Evolutionary conservation across 2,797 vertebrate species (phyloP).

Genomic region (Setipinna tenuifilis): DNA sequence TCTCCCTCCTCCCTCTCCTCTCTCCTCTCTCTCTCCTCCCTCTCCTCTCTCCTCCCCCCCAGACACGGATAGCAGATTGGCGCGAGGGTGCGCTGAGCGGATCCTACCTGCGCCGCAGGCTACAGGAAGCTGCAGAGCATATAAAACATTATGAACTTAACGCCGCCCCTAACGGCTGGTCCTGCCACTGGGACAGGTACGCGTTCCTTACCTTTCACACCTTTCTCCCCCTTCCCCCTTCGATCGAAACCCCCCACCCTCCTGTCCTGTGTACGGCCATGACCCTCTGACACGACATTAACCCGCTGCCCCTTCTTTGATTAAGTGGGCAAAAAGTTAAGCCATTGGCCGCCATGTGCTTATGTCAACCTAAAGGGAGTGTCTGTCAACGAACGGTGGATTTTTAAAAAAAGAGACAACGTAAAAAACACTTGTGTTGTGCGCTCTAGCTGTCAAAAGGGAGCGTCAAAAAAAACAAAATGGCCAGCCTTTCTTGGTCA

Average conservation of each 20-base stretch:
- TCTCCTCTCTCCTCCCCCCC: not conserved
- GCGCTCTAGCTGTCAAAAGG: conserved; percentile 60
- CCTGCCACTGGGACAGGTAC: conserved; percentile 99
- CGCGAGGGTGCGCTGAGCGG: conserved; percentile 97
- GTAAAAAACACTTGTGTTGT: conserved; percentile 47
- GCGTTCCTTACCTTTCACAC: conserved; percentile 89
- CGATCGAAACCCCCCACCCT: conserved; percentile 63
- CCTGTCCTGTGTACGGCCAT: conserved; percentile 73
- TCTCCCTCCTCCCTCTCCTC: too few relatives aligned
- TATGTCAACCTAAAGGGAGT: conserved; percentile 57
- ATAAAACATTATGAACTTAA: conserved; percentile 99
- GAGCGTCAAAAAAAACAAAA: conserved; percentile 62
- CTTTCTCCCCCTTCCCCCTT: conserved; percentile 63
- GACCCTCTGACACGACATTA: not conserved
- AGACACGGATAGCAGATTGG: conserved; percentile 99
- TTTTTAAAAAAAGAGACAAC: conserved; percentile 48
- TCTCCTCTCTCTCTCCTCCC: too few relatives aligned
- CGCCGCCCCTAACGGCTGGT: conserved; percentile 99
- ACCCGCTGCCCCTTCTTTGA: conserved; percentile 62
- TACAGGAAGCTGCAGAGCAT: conserved; percentile 98
- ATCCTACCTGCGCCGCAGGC: conserved; percentile 96
- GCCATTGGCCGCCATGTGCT: conserved; percentile 58
- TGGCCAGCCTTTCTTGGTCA: conserved; percentile 70
- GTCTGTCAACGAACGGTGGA: conserved; percentile 49
- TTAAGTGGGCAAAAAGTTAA: conserved; percentile 64